phyloP scores from a whole-genome alignment of 2,113 vertebrate species.

The Pandion haliaetus region DNA sequence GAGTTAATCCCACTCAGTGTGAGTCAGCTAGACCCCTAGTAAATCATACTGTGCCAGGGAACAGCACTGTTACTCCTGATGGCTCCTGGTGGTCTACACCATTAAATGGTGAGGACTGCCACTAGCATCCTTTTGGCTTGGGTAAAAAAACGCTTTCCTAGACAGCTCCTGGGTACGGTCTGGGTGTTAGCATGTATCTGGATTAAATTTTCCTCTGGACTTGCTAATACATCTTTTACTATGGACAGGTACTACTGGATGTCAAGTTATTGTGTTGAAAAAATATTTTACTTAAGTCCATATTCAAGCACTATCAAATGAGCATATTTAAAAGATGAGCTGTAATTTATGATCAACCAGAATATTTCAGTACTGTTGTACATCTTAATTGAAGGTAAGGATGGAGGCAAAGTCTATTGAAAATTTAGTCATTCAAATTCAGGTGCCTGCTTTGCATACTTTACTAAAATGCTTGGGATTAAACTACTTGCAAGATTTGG shows the following conservation, averaged over 20 bases:
- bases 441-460: neutral
- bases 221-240: neutral
- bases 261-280: neutral
- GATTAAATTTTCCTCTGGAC: neutral
- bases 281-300: neutral
- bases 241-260: neutral
- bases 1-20: neutral
- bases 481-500: neutral
- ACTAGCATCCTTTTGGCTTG: neutral
- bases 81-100: neutral
- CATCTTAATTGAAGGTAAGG: neutral
- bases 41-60: neutral
- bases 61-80: rapidly evolving
- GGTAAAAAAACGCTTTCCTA: neutral
- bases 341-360: neutral
- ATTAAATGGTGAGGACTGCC: neutral
- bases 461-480: neutral
- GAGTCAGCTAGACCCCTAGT: neutral
- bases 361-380: neutral
- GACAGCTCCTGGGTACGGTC: neutral
- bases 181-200: neutral
- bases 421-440: neutral
- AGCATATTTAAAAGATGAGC: neutral
- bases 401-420: neutral
- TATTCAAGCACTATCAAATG: neutral